Percentiles rank a stretch among this genome's conserved stretches.
Evolutionary conservation across 2,797 vertebrate species (phyloP).

Genomic region (Pipistrellus pygmaeus): DNA sequence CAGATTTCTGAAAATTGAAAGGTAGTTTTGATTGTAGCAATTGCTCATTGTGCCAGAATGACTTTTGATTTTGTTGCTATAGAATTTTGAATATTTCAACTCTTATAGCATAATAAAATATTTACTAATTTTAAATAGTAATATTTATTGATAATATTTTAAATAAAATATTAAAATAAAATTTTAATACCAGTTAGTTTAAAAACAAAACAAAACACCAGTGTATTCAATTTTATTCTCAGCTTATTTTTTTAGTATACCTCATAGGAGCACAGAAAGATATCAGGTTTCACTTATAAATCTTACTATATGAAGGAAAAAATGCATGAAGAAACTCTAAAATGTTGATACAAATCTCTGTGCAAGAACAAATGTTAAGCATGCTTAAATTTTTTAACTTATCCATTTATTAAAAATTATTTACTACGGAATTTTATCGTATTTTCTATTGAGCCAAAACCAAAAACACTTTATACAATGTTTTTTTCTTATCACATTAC

Average conservation of each 20-base stretch:
- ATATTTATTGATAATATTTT: no score
- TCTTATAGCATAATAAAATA: slow-evolving; percentile 57
- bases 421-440: not conserved
- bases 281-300: not conserved
- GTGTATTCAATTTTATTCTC: not conserved
- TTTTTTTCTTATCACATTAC: not conserved
- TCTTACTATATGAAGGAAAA: not conserved
- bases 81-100: slow-evolving; percentile 54
- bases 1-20: slow-evolving; percentile 52
- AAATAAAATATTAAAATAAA: no score
- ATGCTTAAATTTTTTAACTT: not conserved
- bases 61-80: slow-evolving; percentile 55
- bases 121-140: not conserved
- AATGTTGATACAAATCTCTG: not conserved
- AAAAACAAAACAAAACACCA: not conserved
- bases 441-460: not conserved
- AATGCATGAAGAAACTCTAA: not conserved
- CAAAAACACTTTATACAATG: not conserved
- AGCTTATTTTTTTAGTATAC: not conserved
- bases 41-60: not conserved
- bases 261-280: not conserved
- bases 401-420: not conserved
- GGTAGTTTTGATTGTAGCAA: slow-evolving; percentile 8
- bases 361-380: not conserved
- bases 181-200: slow-evolving; percentile 33